These are phyloP conservation scores for Trachelus troglodyta DNA, from an alignment of 2,888 invertebrate genomes.

Conservation along the genomic window DNA sequence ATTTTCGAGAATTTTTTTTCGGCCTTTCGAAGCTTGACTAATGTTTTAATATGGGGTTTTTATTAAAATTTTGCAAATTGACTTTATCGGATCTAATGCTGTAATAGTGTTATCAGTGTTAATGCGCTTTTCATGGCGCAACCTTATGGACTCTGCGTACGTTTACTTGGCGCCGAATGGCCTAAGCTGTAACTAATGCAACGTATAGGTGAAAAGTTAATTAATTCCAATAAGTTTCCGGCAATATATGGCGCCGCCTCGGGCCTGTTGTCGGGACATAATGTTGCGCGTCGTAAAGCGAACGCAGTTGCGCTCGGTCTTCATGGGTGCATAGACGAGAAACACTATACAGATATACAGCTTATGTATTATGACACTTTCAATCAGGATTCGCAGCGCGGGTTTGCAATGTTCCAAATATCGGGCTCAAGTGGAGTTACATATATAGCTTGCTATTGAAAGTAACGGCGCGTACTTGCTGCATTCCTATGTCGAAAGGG, in stretches of 20 bases:
- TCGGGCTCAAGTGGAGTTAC: neutral
- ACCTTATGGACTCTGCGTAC: neutral
- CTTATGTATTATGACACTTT: neutral
- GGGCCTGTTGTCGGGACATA: conserved; percentile 4
- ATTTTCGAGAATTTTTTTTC: neutral
- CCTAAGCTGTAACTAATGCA: neutral
- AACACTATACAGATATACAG: neutral
- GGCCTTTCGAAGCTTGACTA: too few relatives aligned
- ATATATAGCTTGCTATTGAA: neutral
- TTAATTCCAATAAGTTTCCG: conserved; percentile 53
- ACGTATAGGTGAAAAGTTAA: conserved; percentile 50
- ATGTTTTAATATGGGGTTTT: neutral
- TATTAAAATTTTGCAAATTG: neutral
- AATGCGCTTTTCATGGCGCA: neutral
- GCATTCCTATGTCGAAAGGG: neutral
- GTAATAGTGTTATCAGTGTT: neutral
- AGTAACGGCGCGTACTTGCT: neutral
- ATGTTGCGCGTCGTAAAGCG: conserved; percentile 9
- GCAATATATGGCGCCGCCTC: conserved; percentile 36
- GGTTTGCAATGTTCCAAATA: neutral
- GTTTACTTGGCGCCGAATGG: conserved; percentile 3
- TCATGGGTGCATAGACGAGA: neutral
- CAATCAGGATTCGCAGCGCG: neutral
- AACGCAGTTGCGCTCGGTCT: conserved; percentile 3
- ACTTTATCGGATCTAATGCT: neutral